phyloP scores from a whole-genome alignment of 2,797 vertebrate genomes.

The Tragopan temminckii region DNA sequence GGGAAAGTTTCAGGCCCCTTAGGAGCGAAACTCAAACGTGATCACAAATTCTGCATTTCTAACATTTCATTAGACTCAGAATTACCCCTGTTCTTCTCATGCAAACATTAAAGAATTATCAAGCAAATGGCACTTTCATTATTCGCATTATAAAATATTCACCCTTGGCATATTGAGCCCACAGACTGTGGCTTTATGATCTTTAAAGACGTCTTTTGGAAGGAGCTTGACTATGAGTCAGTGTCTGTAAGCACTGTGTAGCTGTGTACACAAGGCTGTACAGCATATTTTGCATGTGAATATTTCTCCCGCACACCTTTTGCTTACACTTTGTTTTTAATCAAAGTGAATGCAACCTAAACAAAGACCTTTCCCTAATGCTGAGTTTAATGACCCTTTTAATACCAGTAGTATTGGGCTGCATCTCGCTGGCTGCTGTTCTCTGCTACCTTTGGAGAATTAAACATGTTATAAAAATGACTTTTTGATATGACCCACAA shows the following conservation, averaged over 20 bases:
- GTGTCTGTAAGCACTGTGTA: accelerated
- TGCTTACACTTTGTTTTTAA: slow-evolving; percentile 80
- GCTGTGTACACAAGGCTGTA: not conserved
- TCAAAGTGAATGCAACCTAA: slow-evolving; percentile 57
- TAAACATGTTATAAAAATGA: slow-evolving; percentile 83
- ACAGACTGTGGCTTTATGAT: not conserved
- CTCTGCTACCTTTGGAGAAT: slow-evolving; percentile 80
- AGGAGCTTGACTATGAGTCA: not conserved
- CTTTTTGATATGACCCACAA: slow-evolving; percentile 82
- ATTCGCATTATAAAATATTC: accelerated
- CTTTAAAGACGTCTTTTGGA: not conserved
- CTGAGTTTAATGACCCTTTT: slow-evolving; percentile 90
- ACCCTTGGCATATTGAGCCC: not conserved
- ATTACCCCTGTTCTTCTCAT: not conserved
- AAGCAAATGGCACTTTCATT: not conserved
- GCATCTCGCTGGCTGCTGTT: slow-evolving; percentile 79
- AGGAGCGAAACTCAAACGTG: not conserved
- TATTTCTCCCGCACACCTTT: slow-evolving; percentile 53
- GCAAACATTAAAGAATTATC: not conserved
- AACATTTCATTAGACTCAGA: slow-evolving; percentile 8
- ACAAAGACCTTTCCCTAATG: slow-evolving; percentile 74
- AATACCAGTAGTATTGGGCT: slow-evolving; percentile 84
- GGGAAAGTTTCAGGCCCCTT: not conserved
- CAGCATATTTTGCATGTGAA: not conserved
- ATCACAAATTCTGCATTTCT: not conserved